Base-by-base conservation (phyloP, 2,113 vertebrate genomes). In the Ageneiosus marmoratus region DNA sequence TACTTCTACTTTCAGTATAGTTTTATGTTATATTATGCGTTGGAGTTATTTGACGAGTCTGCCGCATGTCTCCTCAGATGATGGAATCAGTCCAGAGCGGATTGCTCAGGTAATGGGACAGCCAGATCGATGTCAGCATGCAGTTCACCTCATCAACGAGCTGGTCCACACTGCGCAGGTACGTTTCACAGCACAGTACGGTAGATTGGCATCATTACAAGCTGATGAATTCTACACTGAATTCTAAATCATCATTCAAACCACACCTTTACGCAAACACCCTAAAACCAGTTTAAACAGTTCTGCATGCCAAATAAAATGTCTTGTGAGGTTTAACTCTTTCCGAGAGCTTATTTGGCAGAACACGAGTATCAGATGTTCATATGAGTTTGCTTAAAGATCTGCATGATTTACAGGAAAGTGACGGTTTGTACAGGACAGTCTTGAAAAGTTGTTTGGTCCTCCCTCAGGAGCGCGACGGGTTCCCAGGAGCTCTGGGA, bases 121-220 rank as follows among this genome's bases (percentile, higher is more conserved):
- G 91, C 95, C 95, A 0, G 97, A 99, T 5, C 93, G 98, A 88
- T 99, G 98, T 95, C 97, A 99, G 83, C 97, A 99, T 0, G 98
- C 98, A 0, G 96, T 97, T 5, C 97, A 98, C 82, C 94, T 99
- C 93, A 99, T 99, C 94, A 96, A 93, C 0, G 97, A 99, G 86
- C 95, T 99, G 72, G 97, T 99, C 82, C 95, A 99, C 12, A 99
- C 97, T 0, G 97, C 97, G 87, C 98, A 99, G 97, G 98, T 99
- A 88, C 62, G 48, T 46, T 32, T 1, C 12, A n/a, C n/a, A n/a
- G n/a, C n/a, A n/a, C n/a, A n/a, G n/a, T n/a, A n/a, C n/a, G n/a
- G 56, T 1, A 58, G 56, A 62, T 62, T 29, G 27, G 56, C 56
- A 56, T 29, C 10, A 20, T 20, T 34, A 37, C 8, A 24, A 24